Evolutionary conservation across 1,140 invertebrate species (phyloP), one percentile per base, ranked within the genome.

Genomic region (Physella acuta): DNA sequence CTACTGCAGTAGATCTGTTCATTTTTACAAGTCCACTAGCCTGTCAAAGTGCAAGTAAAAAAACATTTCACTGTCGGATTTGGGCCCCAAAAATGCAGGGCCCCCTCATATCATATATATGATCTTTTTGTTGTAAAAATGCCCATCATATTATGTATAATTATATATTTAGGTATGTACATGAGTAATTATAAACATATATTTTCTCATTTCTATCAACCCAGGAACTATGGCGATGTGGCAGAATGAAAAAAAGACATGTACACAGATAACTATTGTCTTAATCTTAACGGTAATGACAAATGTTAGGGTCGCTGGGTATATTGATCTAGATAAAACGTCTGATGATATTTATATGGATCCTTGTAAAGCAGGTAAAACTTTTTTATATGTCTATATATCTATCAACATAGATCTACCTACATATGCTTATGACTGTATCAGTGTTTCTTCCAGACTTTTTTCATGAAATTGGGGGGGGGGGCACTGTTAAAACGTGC

Each of bases 321-420:
- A 70, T 49, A 63, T 65, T 14, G 71, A 72, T 31, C 71, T 69
- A 1, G 66, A 71, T 58, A 73, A 65, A 37, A 78, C 75, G 2
- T 92, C 91, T 36, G 88, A 88, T 74, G 92, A 94, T 84, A 81
- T 92, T 60, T 92, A 92, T 82, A 85, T 92, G 86, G 92, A 94
- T 87, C 90, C 92, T 70, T 94, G 92, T 67, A 81, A 81, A 71
- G 78, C 78, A 49, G 73, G 80, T 81, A 61, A 79, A 73, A 44
- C 20, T 44, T 11, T 44, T 8, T 11, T 8, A 8, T 44, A 44
- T 44, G 39, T n/a, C 44, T 49, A n/a, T n/a, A 49, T 49, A 11
- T 49, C 44, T n/a, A 49, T n/a, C n/a, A 49, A n/a, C n/a, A 11
- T 49, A 14, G 44, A 49, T 49, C 11, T 49, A 49, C 11, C 11